phyloP scores from a whole-genome alignment of 2,113 vertebrate genomes.

The Sceloporus undulatus region DNA sequence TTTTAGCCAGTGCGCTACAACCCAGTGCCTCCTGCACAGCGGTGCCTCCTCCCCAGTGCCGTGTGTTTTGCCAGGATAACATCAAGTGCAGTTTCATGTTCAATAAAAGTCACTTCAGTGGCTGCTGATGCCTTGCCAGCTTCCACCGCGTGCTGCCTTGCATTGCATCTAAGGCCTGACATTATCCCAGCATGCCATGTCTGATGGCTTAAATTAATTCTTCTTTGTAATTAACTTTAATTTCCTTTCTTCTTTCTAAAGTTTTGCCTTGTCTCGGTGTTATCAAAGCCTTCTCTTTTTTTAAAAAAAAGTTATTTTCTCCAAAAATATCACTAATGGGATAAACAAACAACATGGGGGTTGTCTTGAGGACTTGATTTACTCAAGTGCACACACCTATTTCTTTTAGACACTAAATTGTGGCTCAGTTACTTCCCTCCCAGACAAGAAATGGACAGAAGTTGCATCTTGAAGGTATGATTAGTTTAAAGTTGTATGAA shows the following conservation, averaged over 20 bases:
- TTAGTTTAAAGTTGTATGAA: too few species aligned
- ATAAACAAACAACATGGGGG: too few species aligned
- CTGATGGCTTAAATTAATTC: slow-evolving; percentile 78
- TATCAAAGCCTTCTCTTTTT: slow-evolving; percentile 60
- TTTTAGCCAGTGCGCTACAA: too few species aligned
- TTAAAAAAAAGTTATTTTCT: slow-evolving; percentile 12
- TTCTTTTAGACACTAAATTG: slow-evolving; percentile 65
- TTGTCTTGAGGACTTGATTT: slow-evolving; percentile 63
- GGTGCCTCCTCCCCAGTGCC: background rate
- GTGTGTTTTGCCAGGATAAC: slow-evolving; percentile 55
- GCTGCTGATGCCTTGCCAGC: slow-evolving; percentile 46
- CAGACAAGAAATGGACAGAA: too few species aligned
- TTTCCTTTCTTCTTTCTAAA: slow-evolving; percentile 72
- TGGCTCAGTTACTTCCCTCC: background rate
- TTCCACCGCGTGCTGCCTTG: slow-evolving; percentile 57
- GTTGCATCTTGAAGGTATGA: too few species aligned
- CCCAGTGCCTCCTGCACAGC: background rate
- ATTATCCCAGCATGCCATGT: slow-evolving; percentile 75
- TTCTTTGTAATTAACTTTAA: slow-evolving; percentile 79
- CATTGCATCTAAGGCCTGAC: slow-evolving; percentile 68
- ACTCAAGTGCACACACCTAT: slow-evolving; percentile 41
- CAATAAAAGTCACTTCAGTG: slow-evolving; percentile 61
- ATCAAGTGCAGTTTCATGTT: slow-evolving; percentile 61
- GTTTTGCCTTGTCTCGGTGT: slow-evolving; percentile 68
- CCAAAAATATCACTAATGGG: slow-evolving; percentile 31